These are phyloP conservation scores for Maccullochella peelii DNA, from an alignment of 2,113 vertebrate genomes.

Conservation along the genomic window DNA sequence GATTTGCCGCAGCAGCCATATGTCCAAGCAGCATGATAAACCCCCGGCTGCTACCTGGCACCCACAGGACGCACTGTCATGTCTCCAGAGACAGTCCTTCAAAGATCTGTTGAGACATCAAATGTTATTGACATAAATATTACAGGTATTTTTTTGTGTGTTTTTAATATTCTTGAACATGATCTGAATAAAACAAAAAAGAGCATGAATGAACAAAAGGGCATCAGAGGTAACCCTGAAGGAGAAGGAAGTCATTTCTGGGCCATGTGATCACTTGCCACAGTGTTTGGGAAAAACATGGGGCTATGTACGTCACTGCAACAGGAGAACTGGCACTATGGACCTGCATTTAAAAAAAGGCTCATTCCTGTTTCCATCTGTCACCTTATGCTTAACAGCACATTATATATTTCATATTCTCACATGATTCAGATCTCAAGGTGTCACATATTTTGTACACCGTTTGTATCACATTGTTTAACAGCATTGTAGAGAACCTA, in stretches of 20 bases:
- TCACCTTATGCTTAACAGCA: conserved; percentile 54
- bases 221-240: conserved; percentile 32
- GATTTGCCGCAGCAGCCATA: conserved; percentile 85
- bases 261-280: conserved; percentile 58
- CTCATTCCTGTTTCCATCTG: conserved; percentile 74
- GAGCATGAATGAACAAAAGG: conserved; percentile 14
- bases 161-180: background rate
- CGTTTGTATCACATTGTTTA: conserved; percentile 37
- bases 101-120: conserved; percentile 55
- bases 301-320: conserved; percentile 72
- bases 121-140: conserved; percentile 5
- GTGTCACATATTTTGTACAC: conserved; percentile 36
- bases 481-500: conserved; percentile 26
- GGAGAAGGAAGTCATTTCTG: conserved; percentile 59
- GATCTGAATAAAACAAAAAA: background rate
- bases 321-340: conserved; percentile 65
- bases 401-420: conserved; percentile 44
- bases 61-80: conserved; percentile 69
- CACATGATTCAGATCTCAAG: conserved; percentile 40
- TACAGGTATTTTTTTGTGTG: background rate
- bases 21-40: conserved; percentile 84
- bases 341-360: conserved; percentile 44
- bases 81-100: conserved; percentile 63
- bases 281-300: conserved; percentile 69
- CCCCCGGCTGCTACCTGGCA: conserved; percentile 77